Evolutionary conservation across 1,140 invertebrate species (phyloP), one percentile per base, ranked within the genome.

Genomic region (Eumaeus atala): DNA sequence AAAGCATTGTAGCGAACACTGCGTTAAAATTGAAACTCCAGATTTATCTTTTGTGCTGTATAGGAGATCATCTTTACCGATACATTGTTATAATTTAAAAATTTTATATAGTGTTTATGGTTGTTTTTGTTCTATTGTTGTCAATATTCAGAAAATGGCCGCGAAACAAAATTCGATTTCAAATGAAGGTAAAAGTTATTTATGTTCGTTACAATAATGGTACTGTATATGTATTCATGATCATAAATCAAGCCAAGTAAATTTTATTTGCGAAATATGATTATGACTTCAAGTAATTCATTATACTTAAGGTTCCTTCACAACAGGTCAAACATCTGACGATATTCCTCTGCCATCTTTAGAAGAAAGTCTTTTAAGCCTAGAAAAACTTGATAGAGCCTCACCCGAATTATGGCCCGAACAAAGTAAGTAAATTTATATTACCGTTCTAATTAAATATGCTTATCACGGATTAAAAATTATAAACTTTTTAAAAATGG

Each of bases 371-470:
- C 87, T 95, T 40, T 88, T 95, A 58, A 96, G 95, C 67, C 89
- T 94, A 74, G 96, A 98, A 88, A 96, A 95, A 73, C 87, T 98
- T 59, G 95, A 97, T 84, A 89, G 96, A 72, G 91, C 94, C 9
- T 97, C 96, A 1, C 96, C 96, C 11, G 95, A 97, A 72, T 80
- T 97, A 70, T 98, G 96, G 96, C 96, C 96, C 42, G 95, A 97
- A 87, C 93, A 95, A 89, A 95, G 95, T 97, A 90, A 92, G 91
- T 88, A 56, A 58, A 64, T 35, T 11, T 5, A 51, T 12, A 9
- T 33, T 56, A 35, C 4, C 6, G 16, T 66, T 38, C 40, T 9
- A 33, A 21, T 16, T n/a, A 28, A 54, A 35, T n/a, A 9, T 18
- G 18, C 11, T 17, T 40, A 57, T 9, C 8, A 56, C 14, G 47